phyloP scores from a whole-genome alignment of 2,797 vertebrate genomes.

The Schizothorax lantsangensis region DNA sequence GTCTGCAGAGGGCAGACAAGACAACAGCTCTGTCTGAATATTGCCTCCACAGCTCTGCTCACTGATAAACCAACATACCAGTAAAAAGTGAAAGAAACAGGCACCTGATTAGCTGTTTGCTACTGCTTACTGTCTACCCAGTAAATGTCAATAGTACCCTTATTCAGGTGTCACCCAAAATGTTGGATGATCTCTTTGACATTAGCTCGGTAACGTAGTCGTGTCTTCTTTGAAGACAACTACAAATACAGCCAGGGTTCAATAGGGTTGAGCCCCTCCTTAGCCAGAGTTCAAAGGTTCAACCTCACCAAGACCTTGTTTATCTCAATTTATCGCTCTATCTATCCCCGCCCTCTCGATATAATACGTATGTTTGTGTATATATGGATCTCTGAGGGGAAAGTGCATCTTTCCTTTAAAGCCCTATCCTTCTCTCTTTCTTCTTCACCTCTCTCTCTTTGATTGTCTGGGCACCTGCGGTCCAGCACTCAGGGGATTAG shows the following conservation, averaged over 20 bases:
- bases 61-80: slow-evolving; percentile 58
- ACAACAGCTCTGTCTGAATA: slow-evolving; percentile 16
- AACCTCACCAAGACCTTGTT: slow-evolving; percentile 27
- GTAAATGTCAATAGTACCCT: slow-evolving; percentile 35
- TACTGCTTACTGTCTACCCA: slow-evolving; percentile 26
- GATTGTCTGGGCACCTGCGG: slow-evolving; percentile 53
- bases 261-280: slow-evolving; percentile 13
- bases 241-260: slow-evolving; percentile 9
- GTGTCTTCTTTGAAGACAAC: slow-evolving; percentile 18
- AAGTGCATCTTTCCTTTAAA: slow-evolving; percentile 42
- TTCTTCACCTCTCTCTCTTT: slow-evolving; percentile 42
- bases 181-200: slow-evolving; percentile 20
- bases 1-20: slow-evolving; percentile 66
- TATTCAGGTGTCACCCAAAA: slow-evolving; percentile 33
- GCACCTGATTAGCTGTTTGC: slow-evolving; percentile 70
- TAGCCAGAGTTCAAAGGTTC: slow-evolving; percentile 51
- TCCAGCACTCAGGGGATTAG: slow-evolving; percentile 50
- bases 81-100: slow-evolving; percentile 68
- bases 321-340: slow-evolving; percentile 29
- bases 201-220: slow-evolving; percentile 11
- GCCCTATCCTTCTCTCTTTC: slow-evolving; percentile 19
- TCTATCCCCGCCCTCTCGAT: slow-evolving; percentile 24
- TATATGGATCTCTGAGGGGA: slow-evolving; percentile 38
- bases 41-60: slow-evolving; percentile 26
- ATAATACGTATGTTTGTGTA: slow-evolving; percentile 36